phyloP scores from a whole-genome alignment of 2,797 vertebrate species.

The Novumbra hubbsi region DNA sequence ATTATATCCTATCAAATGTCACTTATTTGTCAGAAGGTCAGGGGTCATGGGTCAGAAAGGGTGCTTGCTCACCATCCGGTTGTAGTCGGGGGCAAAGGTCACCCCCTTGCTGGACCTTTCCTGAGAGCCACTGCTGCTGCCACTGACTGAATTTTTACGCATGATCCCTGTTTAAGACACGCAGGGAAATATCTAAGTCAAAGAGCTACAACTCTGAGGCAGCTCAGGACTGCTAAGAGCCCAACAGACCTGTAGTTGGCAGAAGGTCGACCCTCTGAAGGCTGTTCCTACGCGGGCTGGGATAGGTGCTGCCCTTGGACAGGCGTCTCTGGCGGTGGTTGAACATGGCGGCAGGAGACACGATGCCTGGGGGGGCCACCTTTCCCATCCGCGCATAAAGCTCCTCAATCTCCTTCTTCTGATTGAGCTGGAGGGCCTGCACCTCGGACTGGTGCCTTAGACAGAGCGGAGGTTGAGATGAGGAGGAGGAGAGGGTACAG shows the following conservation, averaged over 20 bases:
- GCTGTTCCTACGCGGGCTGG: slow-evolving; percentile 78
- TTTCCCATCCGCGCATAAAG: slow-evolving; percentile 85
- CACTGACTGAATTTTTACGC: slow-evolving; percentile 81
- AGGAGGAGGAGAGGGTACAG: background rate
- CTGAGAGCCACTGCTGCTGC: slow-evolving; percentile 85
- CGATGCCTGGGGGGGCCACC: slow-evolving; percentile 83
- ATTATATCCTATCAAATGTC: background rate
- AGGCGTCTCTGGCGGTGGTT: slow-evolving; percentile 86
- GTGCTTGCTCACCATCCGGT: slow-evolving; percentile 75
- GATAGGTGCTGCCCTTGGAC: slow-evolving; percentile 81
- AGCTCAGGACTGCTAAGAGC: background rate
- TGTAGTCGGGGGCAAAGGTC: slow-evolving; percentile 80
- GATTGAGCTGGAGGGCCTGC: slow-evolving; percentile 81
- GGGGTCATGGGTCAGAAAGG: background rate
- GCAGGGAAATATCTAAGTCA: background rate
- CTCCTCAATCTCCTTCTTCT: slow-evolving; percentile 91
- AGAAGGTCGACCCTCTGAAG: slow-evolving; percentile 79
- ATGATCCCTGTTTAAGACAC: slow-evolving; percentile 66
- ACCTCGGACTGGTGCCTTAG: slow-evolving; percentile 87
- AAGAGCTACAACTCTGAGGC: background rate
- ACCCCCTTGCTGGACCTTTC: slow-evolving; percentile 82
- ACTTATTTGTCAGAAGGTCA: slow-evolving; percentile 29
- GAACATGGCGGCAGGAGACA: slow-evolving; percentile 86
- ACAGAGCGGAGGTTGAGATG: background rate
- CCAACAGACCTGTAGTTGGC: slow-evolving; percentile 70